Base-by-base conservation (phyloP, 2,113 vertebrate species). In the Lepus europaeus region DNA sequence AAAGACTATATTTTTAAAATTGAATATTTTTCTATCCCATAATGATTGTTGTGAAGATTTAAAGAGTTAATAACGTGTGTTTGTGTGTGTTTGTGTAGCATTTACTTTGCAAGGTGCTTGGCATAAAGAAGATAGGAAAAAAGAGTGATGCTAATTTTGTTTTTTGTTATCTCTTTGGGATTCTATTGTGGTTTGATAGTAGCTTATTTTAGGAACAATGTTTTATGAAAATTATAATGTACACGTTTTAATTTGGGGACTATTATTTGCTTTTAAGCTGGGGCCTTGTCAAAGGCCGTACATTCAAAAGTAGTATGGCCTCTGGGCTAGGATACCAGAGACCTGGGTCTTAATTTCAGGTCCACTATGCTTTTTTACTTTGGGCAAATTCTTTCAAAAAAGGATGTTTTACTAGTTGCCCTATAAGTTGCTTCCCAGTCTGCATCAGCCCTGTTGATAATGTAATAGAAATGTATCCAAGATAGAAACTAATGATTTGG, bases 151-250 rank as follows among this genome's bases (percentile, higher is more conserved):
- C 56, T 86, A 82, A 33, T 70, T 90, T 82, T 90, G 23, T n/a
- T 53, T 82, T 83, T 70, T 87, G 23, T 19, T 94, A 59, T 70
- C 16, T 70, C 61, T 16, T 86, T 87, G 17, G 14, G 56, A 29
- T 87, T 78, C 17, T 87, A 12, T 39, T 66, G 87, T 51, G 59
- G 77, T 90, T 93, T 82, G 20, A 94, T 39, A 78, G 17, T 14
- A 82, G 36, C 9, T 90, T 82, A 74, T 89, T 80, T 89, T 76
- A 83, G 72, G 59, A 90, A 10, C 39, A 90, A 87, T 66, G 45
- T 39, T 87, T 59, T 66, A 66, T 86, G 39, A 92, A 96, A 90
- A 77, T 78, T 36, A 82, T 64, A 72, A 78, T 72, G 10, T 87
- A 63, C 5, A 51, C 25, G 86, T 45, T 81, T 93, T 68, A 87